Evolutionary conservation across 1,140 invertebrate genomes (phyloP).

Genomic region (Polypedilum vanderplanki): DNA sequence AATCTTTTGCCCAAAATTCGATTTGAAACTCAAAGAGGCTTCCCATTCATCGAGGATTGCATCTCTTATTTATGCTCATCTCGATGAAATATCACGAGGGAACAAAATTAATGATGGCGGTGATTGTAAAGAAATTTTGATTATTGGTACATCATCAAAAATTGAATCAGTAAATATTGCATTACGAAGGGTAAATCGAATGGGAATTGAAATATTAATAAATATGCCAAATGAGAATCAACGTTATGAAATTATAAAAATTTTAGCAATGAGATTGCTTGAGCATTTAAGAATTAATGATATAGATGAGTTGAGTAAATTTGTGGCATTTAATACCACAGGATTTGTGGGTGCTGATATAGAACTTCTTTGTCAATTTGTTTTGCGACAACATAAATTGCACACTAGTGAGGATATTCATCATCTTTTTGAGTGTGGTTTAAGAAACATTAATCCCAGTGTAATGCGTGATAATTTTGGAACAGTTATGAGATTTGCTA

Average conservation of each 20-base stretch:
- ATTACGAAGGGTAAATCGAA: constrained; percentile 40
- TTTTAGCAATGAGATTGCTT: constrained; percentile 31
- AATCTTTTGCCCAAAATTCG: constrained; percentile 38
- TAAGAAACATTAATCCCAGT: constrained; percentile 45
- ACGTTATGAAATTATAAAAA: constrained; percentile 47
- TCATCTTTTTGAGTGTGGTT: constrained; percentile 31
- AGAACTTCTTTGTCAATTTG: constrained; percentile 44
- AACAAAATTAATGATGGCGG: too few species aligned
- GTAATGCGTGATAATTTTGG: constrained; percentile 50
- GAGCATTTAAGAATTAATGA: constrained; percentile 24
- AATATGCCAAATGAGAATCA: constrained; percentile 59
- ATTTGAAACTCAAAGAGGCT: constrained; percentile 32
- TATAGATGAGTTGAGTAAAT: constrained; percentile 33
- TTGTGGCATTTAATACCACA: constrained; percentile 60
- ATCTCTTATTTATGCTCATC: constrained; percentile 39
- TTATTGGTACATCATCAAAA: constrained; percentile 44
- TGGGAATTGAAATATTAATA: constrained; percentile 46
- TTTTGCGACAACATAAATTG: constrained; percentile 34
- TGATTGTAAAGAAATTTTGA: constrained; percentile 36
- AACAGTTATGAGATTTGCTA: constrained; percentile 43
- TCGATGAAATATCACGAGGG: constrained; percentile 39
- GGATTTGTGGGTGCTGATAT: constrained; percentile 88
- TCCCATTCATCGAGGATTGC: constrained; percentile 38
- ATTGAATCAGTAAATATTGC: constrained; percentile 40
- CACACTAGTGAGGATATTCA: constrained; percentile 21